Base-by-base conservation (phyloP, 2,113 vertebrate species). In the Cyanoderma ruficeps region DNA sequence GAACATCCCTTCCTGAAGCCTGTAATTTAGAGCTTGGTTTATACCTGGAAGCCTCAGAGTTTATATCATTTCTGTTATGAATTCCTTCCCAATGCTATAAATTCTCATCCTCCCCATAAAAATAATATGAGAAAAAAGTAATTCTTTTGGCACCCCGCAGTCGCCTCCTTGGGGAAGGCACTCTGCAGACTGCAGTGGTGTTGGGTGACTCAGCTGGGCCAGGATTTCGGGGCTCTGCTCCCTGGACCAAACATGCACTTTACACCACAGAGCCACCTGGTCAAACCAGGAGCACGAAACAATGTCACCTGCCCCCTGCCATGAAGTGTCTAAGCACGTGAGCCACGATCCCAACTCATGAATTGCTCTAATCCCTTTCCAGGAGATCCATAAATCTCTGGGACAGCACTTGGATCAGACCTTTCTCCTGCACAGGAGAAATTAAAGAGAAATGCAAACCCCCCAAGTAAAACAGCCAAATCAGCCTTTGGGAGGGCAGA, bases 311-410 rank as follows among this genome's bases (percentile, higher is more conserved):
- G 39, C 8, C 35, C 52, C 57, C 21, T 33, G 57, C 39, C 2
- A 1, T 18, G 10, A 35, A 25, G 19, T 7, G 13, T 39, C 42
- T 16, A 22, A 70, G 46, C 37, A 30, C 0, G 0, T 0, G 1
- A 90, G n/a, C 44, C 30, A 13, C 1, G 4, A 75, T 20, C 20
- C 30, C 11, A 8, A 3, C 31, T 25, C 44, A 59, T 11, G 1
- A 63, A 42, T 33, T 37, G 63, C 55, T 60, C 37, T 19, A 37
- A 52, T 33, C 27, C 37, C 33, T n/a, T 11, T 10, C 33, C 6
- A 35, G 37, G 9, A 59, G 55, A 37, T 33, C 37, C 8, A 11
- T 3, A n/a, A 61, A 46, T 13, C 64, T 23, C 46, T 23, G 72
- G 64, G 47, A 61, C 55, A 39, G 72, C 33, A 46, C 33, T 24